phyloP scores from a whole-genome alignment of 2,113 vertebrate genomes.

The Psittacara wagleri region DNA sequence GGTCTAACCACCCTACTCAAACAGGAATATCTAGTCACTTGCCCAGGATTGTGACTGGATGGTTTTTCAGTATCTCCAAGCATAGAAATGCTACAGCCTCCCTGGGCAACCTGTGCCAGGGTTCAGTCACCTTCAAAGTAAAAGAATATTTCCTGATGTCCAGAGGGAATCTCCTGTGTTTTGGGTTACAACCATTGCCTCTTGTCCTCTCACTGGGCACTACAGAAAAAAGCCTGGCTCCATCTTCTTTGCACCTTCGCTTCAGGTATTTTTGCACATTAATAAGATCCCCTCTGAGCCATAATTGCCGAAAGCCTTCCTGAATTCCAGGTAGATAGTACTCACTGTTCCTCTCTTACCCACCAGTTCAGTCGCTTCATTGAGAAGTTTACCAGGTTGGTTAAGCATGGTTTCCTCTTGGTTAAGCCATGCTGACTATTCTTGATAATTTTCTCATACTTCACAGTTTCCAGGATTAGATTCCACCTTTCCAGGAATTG shows the following conservation, averaged over 20 bases:
- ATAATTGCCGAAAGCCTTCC: not conserved
- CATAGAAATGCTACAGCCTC: not conserved
- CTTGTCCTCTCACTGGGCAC: not conserved
- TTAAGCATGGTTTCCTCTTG: not conserved
- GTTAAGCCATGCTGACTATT: not conserved
- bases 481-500: not conserved
- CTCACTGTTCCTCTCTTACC: not conserved
- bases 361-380: not conserved
- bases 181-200: not conserved
- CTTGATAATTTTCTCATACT: not conserved
- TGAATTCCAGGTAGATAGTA: not conserved
- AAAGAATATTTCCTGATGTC: not conserved
- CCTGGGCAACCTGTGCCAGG: not conserved
- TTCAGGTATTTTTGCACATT: not conserved
- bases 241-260: not conserved
- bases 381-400: not conserved
- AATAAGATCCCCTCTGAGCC: not conserved
- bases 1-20: not conserved
- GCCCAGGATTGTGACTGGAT: fast-evolving
- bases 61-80: not conserved
- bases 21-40: not conserved
- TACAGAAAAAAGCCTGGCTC: not conserved
- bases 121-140: not conserved
- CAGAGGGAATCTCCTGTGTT: not conserved
- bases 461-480: not conserved